Evolutionary conservation across 1,140 invertebrate species (phyloP), one percentile per base, ranked within the genome.

Genomic region (Caerostris extrusa): DNA sequence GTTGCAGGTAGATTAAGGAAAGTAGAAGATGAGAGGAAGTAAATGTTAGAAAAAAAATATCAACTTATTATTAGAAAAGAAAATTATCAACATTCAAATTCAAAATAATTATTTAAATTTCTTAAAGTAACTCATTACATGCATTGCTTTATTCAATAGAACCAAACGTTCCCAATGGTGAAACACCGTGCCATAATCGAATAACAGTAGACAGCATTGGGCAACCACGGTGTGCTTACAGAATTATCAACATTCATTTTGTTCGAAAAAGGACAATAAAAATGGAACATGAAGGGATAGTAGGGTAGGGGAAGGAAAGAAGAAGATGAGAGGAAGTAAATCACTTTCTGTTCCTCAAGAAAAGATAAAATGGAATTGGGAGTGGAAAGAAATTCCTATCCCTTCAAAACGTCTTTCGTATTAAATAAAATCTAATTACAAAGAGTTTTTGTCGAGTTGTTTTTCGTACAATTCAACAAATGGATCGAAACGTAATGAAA

Each of bases 391-490:
- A 57, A 58, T 60, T 60, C 55, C 57, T 53, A 60, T 85, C 83
- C 19, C 71, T 57, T 81, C 69, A 81, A 82, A 91, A 64, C 34
- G 56, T 81, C 71, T 82, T 82, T 69, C 55, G 77, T 91, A 91
- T 91, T 91, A 91, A 91, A 91, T 91, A 91, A 91, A 91, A 91
- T 91, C 90, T 91, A 91, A 91, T 91, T 91, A 91, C 77, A 82
- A 91, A 56, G 90, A 17, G 19, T 17, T 91, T 77, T 34, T 53
- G 90, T 91, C 82, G 90, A 91, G 90, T 91, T 91, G 90, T 82
- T 81, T 91, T 82, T 91, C 90, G 90, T 82, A n/a, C 90, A 71
- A 81, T 91, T 91, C 90, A 91, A 91, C 90, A 91, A 91, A 91
- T 91, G 90, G 71, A 81, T 91, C 71, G 71, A 81, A 91, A n/a